Evolutionary conservation across 1,140 invertebrate species (phyloP), one percentile per base, ranked within the genome.

Genomic region (Cherax destructor): DNA sequence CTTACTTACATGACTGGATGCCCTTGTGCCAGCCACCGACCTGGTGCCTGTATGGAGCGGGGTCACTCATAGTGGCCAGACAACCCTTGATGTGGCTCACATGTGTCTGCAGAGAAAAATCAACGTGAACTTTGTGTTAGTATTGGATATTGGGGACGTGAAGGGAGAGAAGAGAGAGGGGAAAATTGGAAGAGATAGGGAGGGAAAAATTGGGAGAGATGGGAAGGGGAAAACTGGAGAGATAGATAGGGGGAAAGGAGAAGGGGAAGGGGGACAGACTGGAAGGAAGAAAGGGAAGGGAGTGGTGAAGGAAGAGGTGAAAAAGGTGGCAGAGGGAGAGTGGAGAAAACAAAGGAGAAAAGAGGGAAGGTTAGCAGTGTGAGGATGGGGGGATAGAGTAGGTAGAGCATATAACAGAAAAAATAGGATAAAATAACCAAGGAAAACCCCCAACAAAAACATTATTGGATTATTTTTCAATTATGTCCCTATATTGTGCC

Each of bases 21-120:
- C 87, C 87, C 16, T 89, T 89, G 65, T 89, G 87, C 79, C 80
- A 83, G 21, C 87, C 87, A 16, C 61, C 87, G 21, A 89, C 87
- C 52, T 89, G 87, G 80, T 83, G 80, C 24, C 65, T 65, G 65
- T 69, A 89, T 7, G 87, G 79, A 13, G 56, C 24, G n/a, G 76
- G 24, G 65, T 76, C 87, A 76, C 59, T 83, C 87, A 89, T 89
- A n/a, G 11, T 56, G 6, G 11, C 11, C 52, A 11, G 49, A 74
- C 49, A 21, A 24, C 24, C 7, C 7, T 9, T 9, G 24, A 49
- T 13, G 21, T 41, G 69, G 30, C 18, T 24, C 30, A 72, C 30
- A 72, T 72, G 69, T 30, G 24, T 30, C 16, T 74, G 24, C 9
- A 74, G 7, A 30, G 16, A 74, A 7, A 74, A 30, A 10, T 30